Evolutionary conservation across 2,888 invertebrate genomes (phyloP).

Genomic region (Epinotia nisella): DNA sequence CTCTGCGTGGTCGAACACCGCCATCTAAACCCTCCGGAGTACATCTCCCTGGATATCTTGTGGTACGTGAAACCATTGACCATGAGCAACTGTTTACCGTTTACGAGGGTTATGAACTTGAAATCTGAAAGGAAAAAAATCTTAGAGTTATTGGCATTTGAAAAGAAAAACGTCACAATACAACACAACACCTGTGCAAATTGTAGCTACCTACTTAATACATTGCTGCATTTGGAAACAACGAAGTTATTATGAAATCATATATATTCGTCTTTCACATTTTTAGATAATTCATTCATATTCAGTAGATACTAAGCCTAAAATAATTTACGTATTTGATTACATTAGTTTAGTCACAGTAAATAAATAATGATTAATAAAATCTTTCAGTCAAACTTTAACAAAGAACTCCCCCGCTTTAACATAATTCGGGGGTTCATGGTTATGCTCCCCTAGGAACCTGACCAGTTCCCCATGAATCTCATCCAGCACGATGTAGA

Average conservation of each 20-base stretch:
- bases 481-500: conserved; percentile 36
- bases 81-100: conserved; percentile 45
- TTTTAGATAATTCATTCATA: not conserved
- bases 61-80: conserved; percentile 39
- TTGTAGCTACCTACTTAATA: not conserved
- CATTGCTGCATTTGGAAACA: not conserved
- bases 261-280: not conserved
- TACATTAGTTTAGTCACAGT: too few species aligned
- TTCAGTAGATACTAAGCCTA: not conserved
- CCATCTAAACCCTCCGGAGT: conserved; percentile 41
- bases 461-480: not conserved
- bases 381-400: conserved; percentile 12
- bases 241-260: too few species aligned
- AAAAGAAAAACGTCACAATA: not conserved
- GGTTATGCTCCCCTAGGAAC: conserved; percentile 47
- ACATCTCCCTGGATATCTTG: conserved; percentile 43
- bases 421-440: conserved; percentile 45
- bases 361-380: too few species aligned
- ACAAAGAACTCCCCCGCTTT: conserved; percentile 21
- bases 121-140: conserved; percentile 37
- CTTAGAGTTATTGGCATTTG: not conserved
- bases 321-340: too few species aligned
- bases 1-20: conserved; percentile 39
- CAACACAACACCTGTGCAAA: not conserved
- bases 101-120: conserved; percentile 33